A percentile compares a stretch with the other conserved stretches of the same genome.
Conservation (phyloP, 30 jellyfish, hydroid and myxozoan genomes). For the Haliclystus octoradiatus region DNA sequence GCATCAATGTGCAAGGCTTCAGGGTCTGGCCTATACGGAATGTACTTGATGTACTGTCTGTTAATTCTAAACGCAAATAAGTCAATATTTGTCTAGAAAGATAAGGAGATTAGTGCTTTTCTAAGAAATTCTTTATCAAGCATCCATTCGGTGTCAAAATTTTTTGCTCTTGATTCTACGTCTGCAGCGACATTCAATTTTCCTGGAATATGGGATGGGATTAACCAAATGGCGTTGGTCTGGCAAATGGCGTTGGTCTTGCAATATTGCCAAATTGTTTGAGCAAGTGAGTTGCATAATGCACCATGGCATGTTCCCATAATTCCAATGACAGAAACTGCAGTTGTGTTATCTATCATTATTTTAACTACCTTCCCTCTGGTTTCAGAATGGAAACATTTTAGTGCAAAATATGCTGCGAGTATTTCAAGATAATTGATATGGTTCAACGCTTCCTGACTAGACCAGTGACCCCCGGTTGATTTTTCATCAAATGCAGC, state of each 20-base stretch:
- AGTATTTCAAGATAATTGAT: neutral
- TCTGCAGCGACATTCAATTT: slow-evolving; percentile 23
- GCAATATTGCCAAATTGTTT: slow-evolving; percentile 18
- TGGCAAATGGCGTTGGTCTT: too few relatives aligned
- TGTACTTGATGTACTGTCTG: slow-evolving; percentile 4
- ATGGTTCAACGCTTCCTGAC: neutral
- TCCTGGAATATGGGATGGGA: slow-evolving; percentile 42
- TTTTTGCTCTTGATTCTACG: slow-evolving; percentile 12
- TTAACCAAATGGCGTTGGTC: slow-evolving; percentile 23
- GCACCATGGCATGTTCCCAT: slow-evolving; percentile 34
- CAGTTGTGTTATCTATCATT: slow-evolving; percentile 48
- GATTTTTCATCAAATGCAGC: slow-evolving; percentile 3
- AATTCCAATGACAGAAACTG: slow-evolving; percentile 19
- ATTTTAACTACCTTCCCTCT: neutral
- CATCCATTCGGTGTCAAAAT: slow-evolving; percentile 30
- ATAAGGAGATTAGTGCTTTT: slow-evolving; percentile 4
- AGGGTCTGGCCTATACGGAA: slow-evolving; percentile 14
- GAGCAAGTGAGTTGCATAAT: neutral
- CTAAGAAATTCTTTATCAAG: slow-evolving; percentile 1
- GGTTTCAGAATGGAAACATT: neutral
- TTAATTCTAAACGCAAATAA: slow-evolving; percentile 16
- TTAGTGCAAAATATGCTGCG: slow-evolving; percentile 3
- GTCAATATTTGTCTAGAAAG: slow-evolving; percentile 8
- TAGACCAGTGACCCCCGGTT: neutral
- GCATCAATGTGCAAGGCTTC: slow-evolving; percentile 15